Base-by-base conservation (phyloP, 2,888 invertebrate species). In the Caradrina clavipalpis region DNA sequence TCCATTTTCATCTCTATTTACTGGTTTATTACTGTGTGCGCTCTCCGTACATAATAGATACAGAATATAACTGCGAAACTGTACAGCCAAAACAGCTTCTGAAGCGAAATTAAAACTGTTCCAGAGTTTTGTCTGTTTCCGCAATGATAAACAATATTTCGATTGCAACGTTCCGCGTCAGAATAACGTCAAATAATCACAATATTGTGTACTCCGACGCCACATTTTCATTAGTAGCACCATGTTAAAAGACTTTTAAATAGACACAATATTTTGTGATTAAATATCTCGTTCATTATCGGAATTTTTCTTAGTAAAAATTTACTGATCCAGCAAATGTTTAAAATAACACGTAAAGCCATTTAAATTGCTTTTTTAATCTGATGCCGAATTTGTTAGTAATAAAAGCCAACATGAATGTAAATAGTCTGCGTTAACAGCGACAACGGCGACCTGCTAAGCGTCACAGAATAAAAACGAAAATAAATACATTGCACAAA, bases 401-500 rank as follows among this genome's bases (percentile, higher is more conserved):
- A 73, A 81, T 77, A 73, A 76, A 81, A 66, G 31, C 42, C 59
- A 67, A 67, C 77, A 69, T 73, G 66, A 57, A 75, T 72, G 68
- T 60, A 69, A 69, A 72, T 68, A 69, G 66, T 62, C 22, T 64
- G 64, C 51, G 67, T 73, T 73, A 64, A 78, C 56, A 74, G 53
- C 63, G 55, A 61, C 60, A 68, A 71, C 26, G 53, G 67, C 51
- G 45, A 57, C 21, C 67, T 54, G 53, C 76, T 73, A 76, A 80
- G 61, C 54, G 69, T 61, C 63, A 74, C 75, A 77, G 69, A 76
- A 76, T 66, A 74, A 73, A 78, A 78, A 70, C 76, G 78, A 76
- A 87, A 81, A 83, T 83, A 86, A 82, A 84, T 83, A 83, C 82
- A 79, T 86, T 80, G 85, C 79, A 87, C 87, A 89, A 90, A 90